These are phyloP conservation scores for Neotoma lepida DNA, from an alignment of 2,113 vertebrate species.

Conservation along the genomic window DNA sequence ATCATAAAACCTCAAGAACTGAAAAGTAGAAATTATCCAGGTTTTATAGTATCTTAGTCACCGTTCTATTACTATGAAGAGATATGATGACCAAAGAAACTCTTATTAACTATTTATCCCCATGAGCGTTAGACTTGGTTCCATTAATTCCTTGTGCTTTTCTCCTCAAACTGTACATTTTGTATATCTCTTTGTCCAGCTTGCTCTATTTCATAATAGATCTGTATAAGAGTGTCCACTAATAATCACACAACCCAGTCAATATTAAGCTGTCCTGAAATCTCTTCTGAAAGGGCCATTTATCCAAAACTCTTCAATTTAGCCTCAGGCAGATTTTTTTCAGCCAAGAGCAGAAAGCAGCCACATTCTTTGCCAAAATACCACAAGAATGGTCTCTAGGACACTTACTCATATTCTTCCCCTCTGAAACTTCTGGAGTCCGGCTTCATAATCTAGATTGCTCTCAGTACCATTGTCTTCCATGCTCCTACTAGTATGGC, in stretches of 20 bases:
- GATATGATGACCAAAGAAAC: background rate
- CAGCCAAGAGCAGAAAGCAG: background rate
- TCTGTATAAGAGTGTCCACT: background rate
- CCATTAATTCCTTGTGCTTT: background rate
- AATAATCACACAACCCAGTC: background rate
- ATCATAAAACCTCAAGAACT: constrained; percentile 26
- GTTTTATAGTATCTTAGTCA: background rate
- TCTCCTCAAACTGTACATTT: background rate
- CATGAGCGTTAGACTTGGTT: no score
- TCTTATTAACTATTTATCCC: background rate
- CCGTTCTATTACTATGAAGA: background rate
- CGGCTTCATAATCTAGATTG: background rate
- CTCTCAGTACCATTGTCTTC: background rate
- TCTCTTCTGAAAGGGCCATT: background rate
- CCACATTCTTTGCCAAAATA: background rate
- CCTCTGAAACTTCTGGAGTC: background rate
- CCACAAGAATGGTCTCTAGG: background rate
- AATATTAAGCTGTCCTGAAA: background rate
- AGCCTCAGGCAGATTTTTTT: background rate
- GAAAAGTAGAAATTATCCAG: background rate
- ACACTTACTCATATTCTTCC: background rate
- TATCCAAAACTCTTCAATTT: background rate
- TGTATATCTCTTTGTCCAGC: background rate
- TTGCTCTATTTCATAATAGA: background rate
- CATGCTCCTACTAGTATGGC: no score